Base-by-base conservation (phyloP, 2,797 vertebrate species). In the Micropoecilia bifurca region DNA sequence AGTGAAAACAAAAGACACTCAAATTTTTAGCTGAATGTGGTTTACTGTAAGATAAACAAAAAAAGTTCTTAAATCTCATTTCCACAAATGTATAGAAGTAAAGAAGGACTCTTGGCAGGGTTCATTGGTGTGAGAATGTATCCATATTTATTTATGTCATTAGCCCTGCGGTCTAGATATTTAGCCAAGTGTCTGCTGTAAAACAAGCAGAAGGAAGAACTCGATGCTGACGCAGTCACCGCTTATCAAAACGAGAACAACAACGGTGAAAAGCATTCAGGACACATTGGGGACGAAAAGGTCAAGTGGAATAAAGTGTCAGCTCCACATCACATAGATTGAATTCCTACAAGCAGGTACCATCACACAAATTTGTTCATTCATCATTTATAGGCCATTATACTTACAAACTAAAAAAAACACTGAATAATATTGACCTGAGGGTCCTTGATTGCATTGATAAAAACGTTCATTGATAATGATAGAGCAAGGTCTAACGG, bases 91-190 rank as follows among this genome's bases (percentile, higher is more conserved):
- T 48, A 20, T 48, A 20, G 18, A 20, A 41, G 63, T 25, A 7
- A 68, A 68, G 39, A 79, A 75, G 77, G 28, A 81, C 59, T 79
- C 75, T 43, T 76, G 86, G 78, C 83, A 85, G 76, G 78, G 80
- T 81, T 83, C 69, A 75, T 78, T 79, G 78, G 28, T 78, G 79
- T 77, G 74, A 74, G 50, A 83, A 50, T 4, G 6, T 78, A 57
- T 78, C 80, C 53, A 78, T 83, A 89, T 87, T 81, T 91, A 88
- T 90, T 93, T 82, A 79, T 86, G 89, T 77, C 87, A 74, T 71
- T 78, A 82, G 74, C 77, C 80, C 78, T 0, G 3, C 80, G 82
- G 88, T 85, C 80, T 90, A 80, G 90, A 91, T 92, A 87, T 88
- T 90, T 86, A 86, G 90, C 78, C 69, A 66, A 68, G 50, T 87